Evolutionary conservation across 2,113 vertebrate species (phyloP).

Genomic region (Echinops telfairi): DNA sequence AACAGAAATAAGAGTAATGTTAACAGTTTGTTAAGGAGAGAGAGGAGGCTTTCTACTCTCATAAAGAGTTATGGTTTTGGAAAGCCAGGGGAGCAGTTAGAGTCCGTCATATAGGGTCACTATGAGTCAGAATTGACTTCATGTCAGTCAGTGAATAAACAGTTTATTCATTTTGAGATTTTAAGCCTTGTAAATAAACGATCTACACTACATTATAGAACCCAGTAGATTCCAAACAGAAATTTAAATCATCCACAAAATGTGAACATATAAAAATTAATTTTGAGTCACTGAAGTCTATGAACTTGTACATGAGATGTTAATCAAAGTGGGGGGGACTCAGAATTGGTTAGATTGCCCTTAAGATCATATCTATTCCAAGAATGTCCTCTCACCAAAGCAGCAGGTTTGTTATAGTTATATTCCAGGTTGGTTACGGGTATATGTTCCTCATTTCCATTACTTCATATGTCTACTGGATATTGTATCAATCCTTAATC

Average conservation of each 20-base stretch:
- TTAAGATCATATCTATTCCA: background rate
- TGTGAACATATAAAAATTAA: background rate
- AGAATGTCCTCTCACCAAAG: background rate
- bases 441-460: background rate
- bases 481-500: constrained; percentile 2
- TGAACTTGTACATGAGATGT: background rate
- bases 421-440: background rate
- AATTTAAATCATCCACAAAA: background rate
- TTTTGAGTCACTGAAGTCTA: constrained; percentile 43
- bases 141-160: too few species aligned
- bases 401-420: too few species aligned
- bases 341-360: background rate
- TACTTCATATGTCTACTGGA: background rate
- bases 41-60: too few species aligned
- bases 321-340: background rate
- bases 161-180: constrained; percentile 29
- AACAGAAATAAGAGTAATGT: background rate
- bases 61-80: too few species aligned
- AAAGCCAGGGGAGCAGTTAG: too few species aligned
- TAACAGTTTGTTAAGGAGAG: too few species aligned
- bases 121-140: too few species aligned
- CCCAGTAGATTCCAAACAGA: background rate
- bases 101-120: too few species aligned
- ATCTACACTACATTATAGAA: background rate
- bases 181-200: constrained; percentile 17